Base-by-base conservation (phyloP, 1,140 invertebrate genomes). In the Drosophila aff. region DNA sequence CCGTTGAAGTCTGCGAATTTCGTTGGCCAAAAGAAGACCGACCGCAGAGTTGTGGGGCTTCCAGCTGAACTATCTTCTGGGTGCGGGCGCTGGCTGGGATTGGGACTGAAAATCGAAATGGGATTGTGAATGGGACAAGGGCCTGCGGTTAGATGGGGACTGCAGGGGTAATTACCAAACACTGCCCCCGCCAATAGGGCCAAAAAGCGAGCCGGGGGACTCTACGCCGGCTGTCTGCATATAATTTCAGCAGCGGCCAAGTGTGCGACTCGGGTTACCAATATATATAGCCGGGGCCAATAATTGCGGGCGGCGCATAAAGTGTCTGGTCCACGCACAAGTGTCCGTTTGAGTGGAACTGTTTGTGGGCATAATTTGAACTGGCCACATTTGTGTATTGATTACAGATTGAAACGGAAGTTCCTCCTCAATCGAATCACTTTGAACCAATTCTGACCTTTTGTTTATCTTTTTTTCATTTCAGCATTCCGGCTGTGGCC, bases 41-140 rank as follows among this genome's bases (percentile, higher is more conserved):
- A 87, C 79, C 76, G 60, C 79, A 82, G 68, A 79, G 78, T 87
- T 86, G 83, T 87, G 47, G 69, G 84, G 83, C 83, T 86, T 87
- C 80, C 40, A 79, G 61, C 59, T 76, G 47, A 55, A 41, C 58
- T 52, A 31, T 52, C 23, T 49, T 47, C 15, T 60, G 73, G 58
- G 79, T 26, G 40, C 28, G 65, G 68, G 66, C 53, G 44, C 23
- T 44, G 49, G 40, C 18, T 31, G 46, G 69, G 28, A 33, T 9
- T 41, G 38, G 28, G 31, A 40, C 8, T 41, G 38, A n/a, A 18
- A n/a, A 26, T 41, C 28, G 46, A 21, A 40, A 53, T 36, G 52
- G 52, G 15, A 40, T 23, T 40, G 52, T 16, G 52, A 18, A 26
- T 23, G 63, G 43, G 21, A 46, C 58, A 62, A 59, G 50, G 73